Evolutionary conservation across 2,888 invertebrate genomes (phyloP), one percentile per base, ranked within the genome.

Genomic region (Holacanthella duospinosa): DNA sequence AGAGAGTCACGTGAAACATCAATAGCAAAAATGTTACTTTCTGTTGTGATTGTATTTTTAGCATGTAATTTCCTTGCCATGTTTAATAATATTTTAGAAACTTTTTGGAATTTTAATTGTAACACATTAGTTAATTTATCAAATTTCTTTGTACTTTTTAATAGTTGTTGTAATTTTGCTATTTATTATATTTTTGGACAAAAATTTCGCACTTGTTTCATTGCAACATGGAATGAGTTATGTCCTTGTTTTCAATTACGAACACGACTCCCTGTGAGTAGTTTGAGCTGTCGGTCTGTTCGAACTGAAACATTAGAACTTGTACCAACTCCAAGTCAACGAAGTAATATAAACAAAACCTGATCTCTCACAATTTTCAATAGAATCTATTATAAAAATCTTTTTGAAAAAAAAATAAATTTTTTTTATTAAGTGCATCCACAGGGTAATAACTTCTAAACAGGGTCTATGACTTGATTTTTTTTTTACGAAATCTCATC

Each of bases 101-200:
- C 48, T 6, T 44, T 59, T 44, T 48, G 48, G 59, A 25, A 6
- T 24, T 36, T 43, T 9, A 19, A 59, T 9, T 24, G 25, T 59
- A 36, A 28, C 19, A 26, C 25, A 6, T 44, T 59, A 6, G 26
- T 59, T 9, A 43, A 59, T 48, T n/a, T 59, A 43, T 59, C 59
- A 4, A 59, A 44, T 26, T 59, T 59, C 25, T 43, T 59, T 25
- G 44, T 59, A 6, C 29, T 43, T n/a, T 43, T 59, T n/a, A 59
- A 59, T 43, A 59, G 59, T 44, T 59, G 59, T 44, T 43, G 43
- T 19, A 59, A 59, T 27, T 59, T 59, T 59, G 59, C 44, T n/a
- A 59, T 59, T 25, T 59, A 59, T 25, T 59, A 59, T 28, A 27
- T 27, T 44, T 59, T 43, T 48, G 59, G 59, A 25, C 59, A 59